Conservation (phyloP, 2,888 invertebrate species). For the Sinelater perroti region DNA sequence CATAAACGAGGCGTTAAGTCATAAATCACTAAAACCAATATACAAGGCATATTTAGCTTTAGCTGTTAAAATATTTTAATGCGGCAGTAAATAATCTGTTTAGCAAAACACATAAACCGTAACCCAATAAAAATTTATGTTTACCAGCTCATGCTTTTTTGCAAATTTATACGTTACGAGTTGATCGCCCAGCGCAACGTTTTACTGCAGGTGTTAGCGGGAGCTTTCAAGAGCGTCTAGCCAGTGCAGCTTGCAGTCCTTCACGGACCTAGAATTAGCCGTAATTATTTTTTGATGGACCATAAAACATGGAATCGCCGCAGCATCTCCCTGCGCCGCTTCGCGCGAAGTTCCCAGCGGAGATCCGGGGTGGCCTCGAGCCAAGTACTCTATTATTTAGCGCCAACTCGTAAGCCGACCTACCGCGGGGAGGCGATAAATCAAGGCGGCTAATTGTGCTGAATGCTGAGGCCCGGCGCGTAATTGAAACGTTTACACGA, state of each 20-base stretch:
- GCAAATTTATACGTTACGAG: too few relatives aligned
- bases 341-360: constrained; percentile 4
- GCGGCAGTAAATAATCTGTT: too few relatives aligned
- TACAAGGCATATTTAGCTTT: too few relatives aligned
- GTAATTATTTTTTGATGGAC: constrained; percentile 6
- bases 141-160: too few relatives aligned
- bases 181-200: too few relatives aligned
- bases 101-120: too few relatives aligned
- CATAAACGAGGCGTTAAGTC: too few relatives aligned
- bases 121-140: too few relatives aligned
- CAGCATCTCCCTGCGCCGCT: neutral
- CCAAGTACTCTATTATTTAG: constrained; percentile 9
- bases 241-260: neutral
- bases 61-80: too few relatives aligned
- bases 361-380: constrained; percentile 13
- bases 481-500: constrained; percentile 17
- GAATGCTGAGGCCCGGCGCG: constrained; percentile 7
- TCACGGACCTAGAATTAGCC: neutral
- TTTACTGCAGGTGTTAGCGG: neutral
- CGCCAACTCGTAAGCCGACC: constrained; percentile 15
- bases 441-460: constrained; percentile 21
- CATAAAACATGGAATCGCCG: neutral
- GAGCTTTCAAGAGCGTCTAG: neutral
- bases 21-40: too few relatives aligned
- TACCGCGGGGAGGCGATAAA: constrained; percentile 26